A percentile compares a stretch with the other conserved stretches of the same genome.
phyloP scores from a whole-genome alignment of 2,888 invertebrate species.

The Auanema sp. region DNA sequence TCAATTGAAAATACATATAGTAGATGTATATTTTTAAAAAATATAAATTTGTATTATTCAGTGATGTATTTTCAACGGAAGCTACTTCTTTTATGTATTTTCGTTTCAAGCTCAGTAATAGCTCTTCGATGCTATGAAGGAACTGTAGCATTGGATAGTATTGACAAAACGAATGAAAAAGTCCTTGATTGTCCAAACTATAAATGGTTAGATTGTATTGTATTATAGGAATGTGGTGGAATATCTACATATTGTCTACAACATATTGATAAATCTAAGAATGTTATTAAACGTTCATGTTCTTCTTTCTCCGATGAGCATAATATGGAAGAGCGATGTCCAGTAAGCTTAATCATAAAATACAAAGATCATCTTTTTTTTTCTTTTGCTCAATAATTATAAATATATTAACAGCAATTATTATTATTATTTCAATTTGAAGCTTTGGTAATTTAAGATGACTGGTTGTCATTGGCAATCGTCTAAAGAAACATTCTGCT shows the following conservation, averaged over 20 bases:
- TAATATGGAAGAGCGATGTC: slow-evolving; percentile 45
- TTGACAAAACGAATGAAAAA: slow-evolving; percentile 29
- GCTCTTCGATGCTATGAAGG: slow-evolving; percentile 38
- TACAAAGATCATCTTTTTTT: slow-evolving; percentile 1
- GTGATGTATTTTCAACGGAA: background rate
- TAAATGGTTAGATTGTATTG: background rate
- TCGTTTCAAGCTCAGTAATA: slow-evolving; percentile 2
- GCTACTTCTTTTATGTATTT: slow-evolving; percentile 8
- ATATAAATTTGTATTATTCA: background rate
- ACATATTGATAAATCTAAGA: slow-evolving; percentile 33
- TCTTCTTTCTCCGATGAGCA: slow-evolving; percentile 43
- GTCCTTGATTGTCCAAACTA: slow-evolving; percentile 8
- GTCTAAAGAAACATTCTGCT: slow-evolving; percentile 33
- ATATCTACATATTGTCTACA: slow-evolving; percentile 43
- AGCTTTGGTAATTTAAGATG: slow-evolving; percentile 23
- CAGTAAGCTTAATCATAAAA: slow-evolving; percentile 18
- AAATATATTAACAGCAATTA: background rate
- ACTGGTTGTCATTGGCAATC: slow-evolving; percentile 41
- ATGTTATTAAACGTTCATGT: slow-evolving; percentile 38
- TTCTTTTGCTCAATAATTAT: background rate
- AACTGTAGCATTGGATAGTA: slow-evolving; percentile 30
- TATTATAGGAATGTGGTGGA: slow-evolving; percentile 38
- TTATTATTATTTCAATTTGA: background rate
- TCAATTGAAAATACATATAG: background rate
- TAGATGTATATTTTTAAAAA: background rate